Conservation (phyloP, 2,113 vertebrate genomes). For the Cervus canadensis region DNA sequence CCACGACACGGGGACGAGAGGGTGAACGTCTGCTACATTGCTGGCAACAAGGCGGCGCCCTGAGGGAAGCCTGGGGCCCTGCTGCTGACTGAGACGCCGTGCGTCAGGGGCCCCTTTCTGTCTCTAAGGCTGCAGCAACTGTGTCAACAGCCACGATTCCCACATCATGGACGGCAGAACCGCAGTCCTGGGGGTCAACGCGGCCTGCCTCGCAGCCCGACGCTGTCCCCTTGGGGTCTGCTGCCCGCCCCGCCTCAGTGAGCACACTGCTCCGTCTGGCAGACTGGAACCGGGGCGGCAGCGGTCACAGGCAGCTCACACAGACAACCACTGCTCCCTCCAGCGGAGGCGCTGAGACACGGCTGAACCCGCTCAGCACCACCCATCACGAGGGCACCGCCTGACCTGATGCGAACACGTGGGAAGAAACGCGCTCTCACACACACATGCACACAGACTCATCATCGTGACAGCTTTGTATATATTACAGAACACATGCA, state of each 20-base stretch:
- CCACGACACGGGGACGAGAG: rapidly evolving
- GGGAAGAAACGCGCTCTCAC: neutral
- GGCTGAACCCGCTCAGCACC: rapidly evolving
- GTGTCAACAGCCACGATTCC: neutral
- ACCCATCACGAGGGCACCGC: rapidly evolving
- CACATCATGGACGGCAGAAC: too few species aligned
- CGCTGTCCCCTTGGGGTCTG: rapidly evolving
- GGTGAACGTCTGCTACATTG: rapidly evolving
- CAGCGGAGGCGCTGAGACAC: neutral
- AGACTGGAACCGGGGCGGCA: rapidly evolving
- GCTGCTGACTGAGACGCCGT: rapidly evolving
- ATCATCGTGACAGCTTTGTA: neutral
- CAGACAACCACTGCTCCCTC: neutral
- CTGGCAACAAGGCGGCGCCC: neutral
- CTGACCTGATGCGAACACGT: neutral
- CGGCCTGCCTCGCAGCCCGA: rapidly evolving
- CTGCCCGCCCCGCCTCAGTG: neutral
- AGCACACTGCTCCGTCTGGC: neutral
- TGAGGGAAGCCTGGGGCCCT: rapidly evolving
- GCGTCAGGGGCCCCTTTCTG: rapidly evolving
- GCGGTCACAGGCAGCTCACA: neutral
- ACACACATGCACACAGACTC: rapidly evolving
- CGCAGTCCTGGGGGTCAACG: rapidly evolving
- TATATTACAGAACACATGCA: rapidly evolving
- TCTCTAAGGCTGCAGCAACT: neutral